Conservation (phyloP, 2,888 invertebrate genomes). For the Eupithecia abbreviata region DNA sequence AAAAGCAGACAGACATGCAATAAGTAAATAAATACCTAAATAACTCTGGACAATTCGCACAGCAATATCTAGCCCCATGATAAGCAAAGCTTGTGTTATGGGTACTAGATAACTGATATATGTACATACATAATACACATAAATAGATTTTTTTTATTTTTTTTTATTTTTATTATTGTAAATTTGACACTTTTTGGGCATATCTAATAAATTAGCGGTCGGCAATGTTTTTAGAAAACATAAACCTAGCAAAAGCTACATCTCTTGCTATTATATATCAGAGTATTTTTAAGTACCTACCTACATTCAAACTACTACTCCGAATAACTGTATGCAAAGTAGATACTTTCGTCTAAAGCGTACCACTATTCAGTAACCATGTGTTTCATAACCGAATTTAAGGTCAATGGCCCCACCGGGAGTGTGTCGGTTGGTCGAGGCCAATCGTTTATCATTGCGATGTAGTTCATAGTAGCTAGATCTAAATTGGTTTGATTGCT, state of each 20-base stretch:
- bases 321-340: not conserved
- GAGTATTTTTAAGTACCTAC: not conserved
- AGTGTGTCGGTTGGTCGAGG: constrained; percentile 83
- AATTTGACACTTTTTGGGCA: no score
- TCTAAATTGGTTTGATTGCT: constrained; percentile 14
- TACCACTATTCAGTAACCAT: constrained; percentile 23
- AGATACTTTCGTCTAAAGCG: not conserved
- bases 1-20: no score
- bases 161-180: no score
- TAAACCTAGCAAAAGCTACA: not conserved
- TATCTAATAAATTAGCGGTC: no score
- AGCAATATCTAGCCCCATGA: no score
- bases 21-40: no score
- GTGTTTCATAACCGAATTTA: constrained; percentile 74
- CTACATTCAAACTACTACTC: not conserved
- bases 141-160: no score
- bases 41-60: no score
- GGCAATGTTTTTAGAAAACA: not conserved
- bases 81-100: no score
- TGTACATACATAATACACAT: no score
- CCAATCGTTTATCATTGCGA: constrained; percentile 71
- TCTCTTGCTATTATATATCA: not conserved
- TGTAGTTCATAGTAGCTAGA: constrained; percentile 45
- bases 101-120: no score
- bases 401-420: constrained; percentile 70